These are phyloP conservation scores for Drosophila mimetica DNA, from an alignment of 2,888 invertebrate species.

Conservation along the genomic window DNA sequence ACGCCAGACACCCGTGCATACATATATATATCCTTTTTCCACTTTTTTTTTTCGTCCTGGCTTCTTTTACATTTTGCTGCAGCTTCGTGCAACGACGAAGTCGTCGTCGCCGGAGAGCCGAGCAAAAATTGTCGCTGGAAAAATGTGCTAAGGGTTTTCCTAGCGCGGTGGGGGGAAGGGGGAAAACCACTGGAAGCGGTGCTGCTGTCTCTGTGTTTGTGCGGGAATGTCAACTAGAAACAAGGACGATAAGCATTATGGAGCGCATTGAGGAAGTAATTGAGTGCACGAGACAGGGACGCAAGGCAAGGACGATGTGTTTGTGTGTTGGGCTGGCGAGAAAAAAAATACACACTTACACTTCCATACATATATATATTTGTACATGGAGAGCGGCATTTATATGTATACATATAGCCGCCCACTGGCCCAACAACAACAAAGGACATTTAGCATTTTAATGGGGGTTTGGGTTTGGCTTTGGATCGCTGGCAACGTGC, in stretches of 20 bases:
- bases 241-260: conserved; percentile 82
- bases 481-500: conserved; percentile 68
- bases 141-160: conserved; percentile 75
- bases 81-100: conserved; percentile 72
- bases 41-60: conserved; percentile 15
- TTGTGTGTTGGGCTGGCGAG: conserved; percentile 34
- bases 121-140: conserved; percentile 81
- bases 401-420: conserved; percentile 16
- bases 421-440: conserved; percentile 47
- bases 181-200: conserved; percentile 23
- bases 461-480: conserved; percentile 18
- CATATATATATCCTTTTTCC: conserved; percentile 2
- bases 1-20: conserved; percentile 67
- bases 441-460: conserved; percentile 76
- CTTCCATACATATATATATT: neutral
- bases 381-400: conserved; percentile 38
- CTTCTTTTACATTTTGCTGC: conserved; percentile 64
- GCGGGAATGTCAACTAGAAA: conserved; percentile 80
- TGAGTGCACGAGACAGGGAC: conserved; percentile 76
- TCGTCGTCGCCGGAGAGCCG: conserved; percentile 58
- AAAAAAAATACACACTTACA: conserved; percentile 30
- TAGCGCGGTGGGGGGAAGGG: neutral
- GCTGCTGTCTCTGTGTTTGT: conserved; percentile 56
- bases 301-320: conserved; percentile 67
- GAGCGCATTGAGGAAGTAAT: conserved; percentile 82